A percentile compares a stretch with the other conserved stretches of the same genome.
Evolutionary conservation across 2,113 vertebrate species (phyloP).

Genomic region (Gulo gulo): DNA sequence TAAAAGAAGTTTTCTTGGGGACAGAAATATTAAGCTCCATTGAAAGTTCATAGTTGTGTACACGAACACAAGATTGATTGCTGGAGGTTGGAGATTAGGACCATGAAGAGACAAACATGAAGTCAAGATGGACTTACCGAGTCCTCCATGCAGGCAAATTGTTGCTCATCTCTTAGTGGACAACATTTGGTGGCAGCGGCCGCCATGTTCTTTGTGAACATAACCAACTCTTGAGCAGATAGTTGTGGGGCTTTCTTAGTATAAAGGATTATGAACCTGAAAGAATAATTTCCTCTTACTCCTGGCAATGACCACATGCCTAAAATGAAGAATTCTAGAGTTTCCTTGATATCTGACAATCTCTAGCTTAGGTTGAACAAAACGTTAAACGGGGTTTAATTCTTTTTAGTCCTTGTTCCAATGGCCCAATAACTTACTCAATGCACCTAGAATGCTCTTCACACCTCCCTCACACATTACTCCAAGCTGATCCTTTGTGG

Average conservation of each 20-base stretch:
- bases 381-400: neutral
- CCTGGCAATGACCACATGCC: neutral
- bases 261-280: conserved; percentile 72
- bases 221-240: conserved; percentile 63
- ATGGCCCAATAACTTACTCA: neutral
- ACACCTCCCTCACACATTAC: neutral
- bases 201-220: conserved; percentile 63
- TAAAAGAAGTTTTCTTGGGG: neutral
- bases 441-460: neutral
- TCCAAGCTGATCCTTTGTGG: neutral
- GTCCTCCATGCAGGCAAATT: conserved; percentile 68
- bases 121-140: neutral
- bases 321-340: neutral
- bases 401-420: neutral
- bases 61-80: neutral
- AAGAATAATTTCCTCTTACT: conserved; percentile 4
- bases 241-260: conserved; percentile 78
- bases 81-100: neutral
- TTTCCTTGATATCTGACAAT: neutral
- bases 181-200: conserved; percentile 63
- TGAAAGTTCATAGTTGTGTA: neutral
- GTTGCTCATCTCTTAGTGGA: conserved; percentile 49
- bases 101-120: neutral
- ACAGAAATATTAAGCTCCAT: neutral
- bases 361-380: neutral